Base-by-base conservation (phyloP, 53 echinoderm and acorn worm genomes). In the Pentamera pediparva region DNA sequence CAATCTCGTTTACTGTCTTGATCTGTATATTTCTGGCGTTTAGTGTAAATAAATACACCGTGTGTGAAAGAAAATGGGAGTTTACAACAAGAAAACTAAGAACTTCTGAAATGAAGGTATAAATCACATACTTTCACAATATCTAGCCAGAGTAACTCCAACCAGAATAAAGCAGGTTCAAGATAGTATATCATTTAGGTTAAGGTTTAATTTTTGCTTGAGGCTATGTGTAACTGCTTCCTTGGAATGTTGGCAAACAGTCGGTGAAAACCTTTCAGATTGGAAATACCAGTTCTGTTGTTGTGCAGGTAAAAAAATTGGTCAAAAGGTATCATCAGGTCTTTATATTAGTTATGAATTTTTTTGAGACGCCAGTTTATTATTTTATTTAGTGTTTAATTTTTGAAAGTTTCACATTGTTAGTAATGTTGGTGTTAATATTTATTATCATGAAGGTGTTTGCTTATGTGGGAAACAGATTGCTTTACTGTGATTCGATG, bases 11-110 rank as follows among this genome's bases (percentile, higher is more conserved):
- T 67, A 39, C 40, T 30, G 67, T 67, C 67, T 67, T 67, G 67
- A 86, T 86, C 70, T 86, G 86, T 86, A 86, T 86, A 86, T 86
- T 86, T 86, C 86, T 86, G 86, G 86, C 81, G 81, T 81, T 71
- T 75, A 81, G 77, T 86, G 86, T 86, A 86, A 81, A 86, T 86
- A 86, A 52, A 86, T 81, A 81, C 60, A 81, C 76, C 76, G 61
- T 86, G 86, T 86, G 50, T 81, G 81, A 67, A 67, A 67, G 45
- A 26, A 54, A 41, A 41, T 10, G 18, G 28, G 58, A 57, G 58
- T 57, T 57, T 57, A 57, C 28, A 57, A 28, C 26, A 57, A 57
- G 6, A 28, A 57, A 57, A 57, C 26, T 31, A 57, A 57, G 41
- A 40, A 21, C 45, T 43, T 26, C 36, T 62, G 36, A 41, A 67